phyloP scores from a whole-genome alignment of 2,113 vertebrate genomes.

The Pelobates fuscus region DNA sequence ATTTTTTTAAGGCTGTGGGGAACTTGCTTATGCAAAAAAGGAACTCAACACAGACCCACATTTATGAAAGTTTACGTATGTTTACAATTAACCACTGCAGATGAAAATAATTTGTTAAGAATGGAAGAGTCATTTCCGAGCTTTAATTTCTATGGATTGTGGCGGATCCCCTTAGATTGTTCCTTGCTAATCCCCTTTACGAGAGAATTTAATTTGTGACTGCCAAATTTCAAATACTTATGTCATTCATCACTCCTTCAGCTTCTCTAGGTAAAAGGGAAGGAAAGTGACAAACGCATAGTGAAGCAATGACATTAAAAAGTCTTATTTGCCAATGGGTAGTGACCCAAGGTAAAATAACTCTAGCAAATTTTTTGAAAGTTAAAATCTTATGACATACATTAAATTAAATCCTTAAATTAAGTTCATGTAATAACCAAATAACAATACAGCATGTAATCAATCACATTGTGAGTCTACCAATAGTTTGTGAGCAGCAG shows the following conservation, averaged over 20 bases:
- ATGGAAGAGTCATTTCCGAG: constrained; percentile 33
- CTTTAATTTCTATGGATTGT: constrained; percentile 20
- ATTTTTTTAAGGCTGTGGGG: neutral
- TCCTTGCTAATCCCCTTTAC: constrained; percentile 16
- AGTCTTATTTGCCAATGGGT: no score
- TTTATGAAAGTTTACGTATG: constrained; percentile 17
- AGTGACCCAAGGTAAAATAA: no score
- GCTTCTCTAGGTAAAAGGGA: constrained; percentile 5
- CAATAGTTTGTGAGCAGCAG: no score
- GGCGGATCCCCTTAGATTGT: constrained; percentile 7
- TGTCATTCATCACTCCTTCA: constrained; percentile 8
- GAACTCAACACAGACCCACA: constrained; percentile 1
- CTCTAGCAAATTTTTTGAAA: no score
- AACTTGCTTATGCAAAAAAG: constrained; percentile 17
- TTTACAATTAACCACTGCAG: constrained; percentile 30
- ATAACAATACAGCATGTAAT: no score
- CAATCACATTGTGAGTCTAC: no score
- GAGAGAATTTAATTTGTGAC: constrained; percentile 7
- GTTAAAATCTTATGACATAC: no score
- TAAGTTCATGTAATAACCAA: no score
- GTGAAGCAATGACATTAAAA: no score
- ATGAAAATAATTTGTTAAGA: constrained; percentile 36
- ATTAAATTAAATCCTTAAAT: no score
- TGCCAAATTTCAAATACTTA: constrained; percentile 35
- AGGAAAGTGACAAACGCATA: neutral